Evolutionary conservation across 2,888 invertebrate genomes (phyloP).

Genomic region (Hirtodrosophila confusa): DNA sequence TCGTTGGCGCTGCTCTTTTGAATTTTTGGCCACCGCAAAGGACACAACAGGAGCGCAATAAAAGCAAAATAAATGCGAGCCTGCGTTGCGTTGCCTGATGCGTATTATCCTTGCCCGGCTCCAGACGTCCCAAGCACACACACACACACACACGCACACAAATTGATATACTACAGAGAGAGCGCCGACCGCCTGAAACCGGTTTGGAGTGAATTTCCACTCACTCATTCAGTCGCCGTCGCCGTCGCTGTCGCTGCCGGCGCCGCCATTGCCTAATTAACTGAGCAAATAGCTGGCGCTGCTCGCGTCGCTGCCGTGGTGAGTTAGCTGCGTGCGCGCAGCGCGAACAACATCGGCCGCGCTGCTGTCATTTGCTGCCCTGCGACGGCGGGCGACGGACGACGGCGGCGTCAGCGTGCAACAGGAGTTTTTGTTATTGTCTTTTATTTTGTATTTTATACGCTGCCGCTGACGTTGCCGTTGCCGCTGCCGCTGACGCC

Average conservation of each 20-base stretch:
- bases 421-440: slow-evolving; percentile 30
- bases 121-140: slow-evolving; percentile 41
- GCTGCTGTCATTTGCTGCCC: slow-evolving; percentile 47
- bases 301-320: slow-evolving; percentile 65
- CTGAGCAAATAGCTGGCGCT: slow-evolving; percentile 59
- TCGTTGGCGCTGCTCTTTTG: slow-evolving; percentile 60
- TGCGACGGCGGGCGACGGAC: slow-evolving; percentile 51
- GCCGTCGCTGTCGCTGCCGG: slow-evolving; percentile 5
- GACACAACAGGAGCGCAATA: slow-evolving; percentile 47
- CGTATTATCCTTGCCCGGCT: slow-evolving; percentile 62
- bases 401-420: slow-evolving; percentile 29
- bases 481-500: slow-evolving; percentile 24
- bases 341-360: slow-evolving; percentile 7
- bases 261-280: slow-evolving; percentile 65
- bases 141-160: background rate
- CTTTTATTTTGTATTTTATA: background rate
- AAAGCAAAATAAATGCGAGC: slow-evolving; percentile 34
- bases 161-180: slow-evolving; percentile 4
- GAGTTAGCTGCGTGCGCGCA: slow-evolving; percentile 43
- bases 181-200: slow-evolving; percentile 40
- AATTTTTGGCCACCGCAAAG: slow-evolving; percentile 49
- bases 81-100: slow-evolving; percentile 40
- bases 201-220: slow-evolving; percentile 59
- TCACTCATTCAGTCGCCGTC: slow-evolving; percentile 25
- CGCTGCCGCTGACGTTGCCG: slow-evolving; percentile 6